These are phyloP conservation scores for Percopsis omiscomaycus DNA, from an alignment of 2,797 vertebrate genomes.

Conservation along the genomic window DNA sequence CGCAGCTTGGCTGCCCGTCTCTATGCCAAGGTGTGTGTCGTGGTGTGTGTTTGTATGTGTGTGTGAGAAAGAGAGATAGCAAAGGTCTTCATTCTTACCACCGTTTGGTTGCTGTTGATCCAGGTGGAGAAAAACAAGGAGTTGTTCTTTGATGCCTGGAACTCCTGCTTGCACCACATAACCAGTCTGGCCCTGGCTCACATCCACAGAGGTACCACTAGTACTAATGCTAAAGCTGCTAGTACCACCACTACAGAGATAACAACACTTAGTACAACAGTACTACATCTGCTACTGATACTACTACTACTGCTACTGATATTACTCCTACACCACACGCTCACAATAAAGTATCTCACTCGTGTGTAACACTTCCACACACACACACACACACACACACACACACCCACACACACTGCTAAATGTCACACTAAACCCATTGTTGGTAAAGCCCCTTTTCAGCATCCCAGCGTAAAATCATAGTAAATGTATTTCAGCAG, in stretches of 20 bases:
- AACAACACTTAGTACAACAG: too few species aligned
- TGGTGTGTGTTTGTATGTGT: not conserved
- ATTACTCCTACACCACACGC: not conserved
- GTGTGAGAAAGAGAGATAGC: not conserved
- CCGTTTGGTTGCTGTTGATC: not conserved
- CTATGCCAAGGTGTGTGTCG: constrained; percentile 66
- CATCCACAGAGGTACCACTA: constrained; percentile 62
- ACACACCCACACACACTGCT: too few species aligned
- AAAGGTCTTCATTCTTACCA: not conserved
- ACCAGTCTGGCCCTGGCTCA: constrained; percentile 62
- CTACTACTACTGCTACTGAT: not conserved
- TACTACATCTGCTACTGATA: not conserved
- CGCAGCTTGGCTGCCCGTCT: constrained; percentile 61
- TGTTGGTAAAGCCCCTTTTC: too few species aligned
- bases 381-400: too few species aligned
- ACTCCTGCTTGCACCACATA: constrained; percentile 67
- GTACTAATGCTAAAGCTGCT: not conserved
- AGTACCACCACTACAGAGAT: not conserved
- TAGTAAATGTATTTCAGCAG: too few species aligned
- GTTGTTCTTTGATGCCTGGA: constrained; percentile 65
- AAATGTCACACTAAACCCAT: too few species aligned
- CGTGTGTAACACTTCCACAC: too few species aligned
- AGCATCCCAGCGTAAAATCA: too few species aligned
- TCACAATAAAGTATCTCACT: too few species aligned
- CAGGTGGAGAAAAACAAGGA: constrained; percentile 65